Conservation (phyloP, 2,888 invertebrate genomes). For the Ormyrus pomaceus region DNA sequence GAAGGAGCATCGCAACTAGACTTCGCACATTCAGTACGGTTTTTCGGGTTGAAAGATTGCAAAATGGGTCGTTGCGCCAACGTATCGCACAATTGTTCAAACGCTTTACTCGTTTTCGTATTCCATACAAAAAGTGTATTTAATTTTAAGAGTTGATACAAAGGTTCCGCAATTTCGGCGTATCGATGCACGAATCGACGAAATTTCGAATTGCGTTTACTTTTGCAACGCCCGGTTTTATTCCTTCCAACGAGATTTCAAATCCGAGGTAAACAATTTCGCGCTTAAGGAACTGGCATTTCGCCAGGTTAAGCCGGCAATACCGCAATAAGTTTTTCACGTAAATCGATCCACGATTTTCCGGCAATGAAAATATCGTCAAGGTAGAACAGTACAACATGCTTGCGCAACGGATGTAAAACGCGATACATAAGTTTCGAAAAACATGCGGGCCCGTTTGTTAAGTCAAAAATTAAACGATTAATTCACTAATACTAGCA, state of each 20-base stretch:
- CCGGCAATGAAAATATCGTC: slow-evolving; percentile 64
- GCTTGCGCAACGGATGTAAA: slow-evolving; percentile 53
- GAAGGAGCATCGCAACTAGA: slow-evolving; percentile 53
- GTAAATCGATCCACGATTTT: slow-evolving; percentile 58
- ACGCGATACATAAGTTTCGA: slow-evolving; percentile 43
- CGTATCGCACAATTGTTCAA: background rate
- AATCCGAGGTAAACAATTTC: slow-evolving; percentile 8
- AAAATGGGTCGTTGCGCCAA: background rate
- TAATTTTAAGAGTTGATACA: background rate
- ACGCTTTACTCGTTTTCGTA: background rate
- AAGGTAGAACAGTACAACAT: slow-evolving; percentile 60
- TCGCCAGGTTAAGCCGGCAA: background rate
- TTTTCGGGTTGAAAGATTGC: slow-evolving; percentile 32
- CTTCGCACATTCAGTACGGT: slow-evolving; percentile 46
- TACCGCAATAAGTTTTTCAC: slow-evolving; percentile 51
- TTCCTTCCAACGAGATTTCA: background rate
- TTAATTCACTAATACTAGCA: background rate
- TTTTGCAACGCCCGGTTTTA: background rate
- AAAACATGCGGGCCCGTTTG: slow-evolving; percentile 62
- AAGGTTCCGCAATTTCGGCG: slow-evolving; percentile 24
- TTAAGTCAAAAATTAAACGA: slow-evolving; percentile 59
- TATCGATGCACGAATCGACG: slow-evolving; percentile 33
- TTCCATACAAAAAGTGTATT: background rate
- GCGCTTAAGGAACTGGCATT: slow-evolving; percentile 10
- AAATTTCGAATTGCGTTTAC: background rate